A percentile compares a stretch with the other conserved stretches of the same genome.
Conservation (phyloP, 2,888 invertebrate genomes). For the Drepana falcataria region DNA sequence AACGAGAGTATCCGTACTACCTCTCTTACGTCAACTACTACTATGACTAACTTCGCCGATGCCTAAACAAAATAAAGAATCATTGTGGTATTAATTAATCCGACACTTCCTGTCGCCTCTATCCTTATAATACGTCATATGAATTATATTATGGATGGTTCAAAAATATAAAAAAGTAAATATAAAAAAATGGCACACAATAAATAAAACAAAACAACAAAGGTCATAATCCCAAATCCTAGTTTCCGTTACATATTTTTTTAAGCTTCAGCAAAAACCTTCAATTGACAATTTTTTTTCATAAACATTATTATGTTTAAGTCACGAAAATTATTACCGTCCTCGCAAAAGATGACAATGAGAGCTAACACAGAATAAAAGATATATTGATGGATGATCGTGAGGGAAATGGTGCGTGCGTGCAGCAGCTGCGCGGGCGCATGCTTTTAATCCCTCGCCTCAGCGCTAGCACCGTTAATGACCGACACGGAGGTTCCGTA, state of each 20-base stretch:
- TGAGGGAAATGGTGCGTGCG: conserved; percentile 32
- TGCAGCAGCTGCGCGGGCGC: conserved; percentile 53
- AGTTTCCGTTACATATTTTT: not conserved
- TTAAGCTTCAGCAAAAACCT: conserved; percentile 6
- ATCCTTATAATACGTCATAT: too few species aligned
- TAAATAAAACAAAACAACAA: not conserved
- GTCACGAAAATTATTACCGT: conserved; percentile 10
- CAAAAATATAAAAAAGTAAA: too few species aligned
- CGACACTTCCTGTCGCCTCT: too few species aligned
- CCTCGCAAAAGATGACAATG: conserved; percentile 15
- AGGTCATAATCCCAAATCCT: not conserved
- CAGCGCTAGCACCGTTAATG: conserved; percentile 48
- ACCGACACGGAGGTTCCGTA: conserved; percentile 46
- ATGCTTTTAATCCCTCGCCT: conserved; percentile 28
- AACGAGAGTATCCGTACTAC: not conserved
- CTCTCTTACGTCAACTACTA: not conserved
- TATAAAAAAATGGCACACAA: not conserved
- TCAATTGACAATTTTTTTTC: not conserved
- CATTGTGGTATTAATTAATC: not conserved
- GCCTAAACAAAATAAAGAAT: not conserved
- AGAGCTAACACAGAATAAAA: conserved; percentile 18
- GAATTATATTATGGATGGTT: too few species aligned
- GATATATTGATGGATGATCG: conserved; percentile 24
- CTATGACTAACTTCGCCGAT: not conserved
- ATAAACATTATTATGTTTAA: conserved; percentile 20